phyloP scores from a whole-genome alignment of 2,888 invertebrate genomes.

The Eubasilissa splendida region DNA sequence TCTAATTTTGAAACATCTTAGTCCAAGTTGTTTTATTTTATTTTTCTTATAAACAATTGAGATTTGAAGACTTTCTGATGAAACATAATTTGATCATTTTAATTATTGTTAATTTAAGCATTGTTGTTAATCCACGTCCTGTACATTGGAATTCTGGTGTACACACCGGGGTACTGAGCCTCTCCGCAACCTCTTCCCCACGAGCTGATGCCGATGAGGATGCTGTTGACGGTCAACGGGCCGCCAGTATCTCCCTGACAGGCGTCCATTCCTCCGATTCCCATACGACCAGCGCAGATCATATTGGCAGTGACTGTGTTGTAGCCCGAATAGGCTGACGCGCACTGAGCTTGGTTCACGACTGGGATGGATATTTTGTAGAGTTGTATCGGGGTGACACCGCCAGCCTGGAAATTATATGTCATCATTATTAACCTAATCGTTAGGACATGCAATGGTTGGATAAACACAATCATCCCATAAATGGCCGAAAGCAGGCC shows the following conservation, averaged over 20 bases:
- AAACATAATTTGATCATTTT: too few relatives aligned
- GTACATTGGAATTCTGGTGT: conserved; percentile 67
- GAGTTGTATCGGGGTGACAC: conserved; percentile 59
- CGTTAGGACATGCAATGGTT: too few relatives aligned
- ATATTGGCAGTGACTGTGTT: conserved; percentile 65
- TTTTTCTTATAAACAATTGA: too few relatives aligned
- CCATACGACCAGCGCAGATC: conserved; percentile 66
- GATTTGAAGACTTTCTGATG: too few relatives aligned
- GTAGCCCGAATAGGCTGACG: conserved; percentile 65
- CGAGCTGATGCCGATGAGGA: conserved; percentile 73
- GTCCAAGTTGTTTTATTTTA: too few relatives aligned
- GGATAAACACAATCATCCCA: too few relatives aligned
- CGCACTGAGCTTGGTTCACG: conserved; percentile 66
- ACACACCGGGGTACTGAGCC: conserved; percentile 72
- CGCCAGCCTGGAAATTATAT: conserved; percentile 14
- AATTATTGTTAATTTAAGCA: not conserved
- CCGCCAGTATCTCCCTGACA: conserved; percentile 76
- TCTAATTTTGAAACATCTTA: too few relatives aligned
- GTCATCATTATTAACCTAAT: too few relatives aligned
- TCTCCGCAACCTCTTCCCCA: conserved; percentile 72
- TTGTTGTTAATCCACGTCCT: conserved; percentile 65
- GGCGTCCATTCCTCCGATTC: conserved; percentile 66
- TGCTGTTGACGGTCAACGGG: conserved; percentile 68
- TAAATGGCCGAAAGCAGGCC: too few relatives aligned
- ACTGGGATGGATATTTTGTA: conserved; percentile 66